A percentile compares a stretch with the other conserved stretches of the same genome.
Conservation (phyloP, 2,888 invertebrate genomes). For the Leptinotarsa peninsularis region DNA sequence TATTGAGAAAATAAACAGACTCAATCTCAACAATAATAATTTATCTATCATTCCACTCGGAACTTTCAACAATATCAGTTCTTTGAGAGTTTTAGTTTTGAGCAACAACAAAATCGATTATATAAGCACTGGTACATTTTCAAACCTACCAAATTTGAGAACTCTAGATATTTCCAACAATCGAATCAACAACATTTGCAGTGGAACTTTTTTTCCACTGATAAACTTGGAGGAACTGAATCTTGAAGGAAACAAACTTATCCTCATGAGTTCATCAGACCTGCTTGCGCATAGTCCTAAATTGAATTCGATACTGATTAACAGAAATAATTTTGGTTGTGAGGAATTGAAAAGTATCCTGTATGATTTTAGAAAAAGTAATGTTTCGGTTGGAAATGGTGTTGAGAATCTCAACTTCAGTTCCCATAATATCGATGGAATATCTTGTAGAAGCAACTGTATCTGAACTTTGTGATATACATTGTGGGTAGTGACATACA, state of each 20-base stretch:
- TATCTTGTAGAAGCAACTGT: conserved; percentile 12
- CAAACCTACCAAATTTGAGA: conserved; percentile 21
- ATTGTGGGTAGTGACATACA: no score
- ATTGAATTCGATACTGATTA: not conserved
- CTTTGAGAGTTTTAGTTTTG: conserved; percentile 16
- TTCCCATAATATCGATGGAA: conserved; percentile 13
- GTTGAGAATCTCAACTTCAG: not conserved
- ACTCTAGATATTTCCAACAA: conserved; percentile 21
- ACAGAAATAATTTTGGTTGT: conserved; percentile 14
- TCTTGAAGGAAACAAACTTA: conserved; percentile 16
- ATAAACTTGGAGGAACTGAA: conserved; percentile 22
- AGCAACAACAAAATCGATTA: conserved; percentile 19
- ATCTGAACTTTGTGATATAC: not conserved
- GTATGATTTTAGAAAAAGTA: conserved; percentile 2
- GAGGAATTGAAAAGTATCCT: conserved; percentile 5
- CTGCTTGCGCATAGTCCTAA: conserved; percentile 5
- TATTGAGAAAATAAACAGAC: not conserved
- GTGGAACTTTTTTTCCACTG: conserved; percentile 12
- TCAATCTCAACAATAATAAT: conserved; percentile 21
- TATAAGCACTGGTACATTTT: conserved; percentile 20
- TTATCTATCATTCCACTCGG: conserved; percentile 25
- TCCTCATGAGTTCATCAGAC: not conserved
- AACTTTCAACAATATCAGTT: conserved; percentile 10
- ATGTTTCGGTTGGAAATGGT: not conserved
- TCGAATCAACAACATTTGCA: conserved; percentile 8